Conservation (phyloP, 2,113 vertebrate species). For the Solea senegalensis region DNA sequence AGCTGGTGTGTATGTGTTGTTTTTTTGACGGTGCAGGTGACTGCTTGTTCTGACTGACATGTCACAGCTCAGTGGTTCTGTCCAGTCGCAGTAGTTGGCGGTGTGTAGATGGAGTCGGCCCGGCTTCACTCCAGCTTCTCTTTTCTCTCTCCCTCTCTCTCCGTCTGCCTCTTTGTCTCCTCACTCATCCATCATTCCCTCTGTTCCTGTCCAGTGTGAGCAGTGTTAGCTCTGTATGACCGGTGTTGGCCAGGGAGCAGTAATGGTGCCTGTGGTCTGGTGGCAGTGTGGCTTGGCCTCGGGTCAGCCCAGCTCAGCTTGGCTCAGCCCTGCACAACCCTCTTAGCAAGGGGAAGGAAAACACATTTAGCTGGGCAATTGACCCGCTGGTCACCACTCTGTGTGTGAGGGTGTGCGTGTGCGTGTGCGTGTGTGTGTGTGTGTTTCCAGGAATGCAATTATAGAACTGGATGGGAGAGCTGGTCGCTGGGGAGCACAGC, state of each 20-base stretch:
- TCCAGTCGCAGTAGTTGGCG: constrained; percentile 16
- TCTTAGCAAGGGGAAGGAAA: constrained; percentile 73
- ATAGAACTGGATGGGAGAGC: constrained; percentile 86
- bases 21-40: constrained; percentile 1
- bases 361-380: constrained; percentile 81
- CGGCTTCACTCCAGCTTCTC: neutral
- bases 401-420: constrained; percentile 24
- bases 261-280: constrained; percentile 52
- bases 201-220: constrained; percentile 25
- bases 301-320: constrained; percentile 53
- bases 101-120: neutral
- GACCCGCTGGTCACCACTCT: constrained; percentile 62
- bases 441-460: constrained; percentile 88
- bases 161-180: constrained; percentile 29
- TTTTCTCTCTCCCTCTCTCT: constrained; percentile 13
- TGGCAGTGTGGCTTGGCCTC: constrained; percentile 30
- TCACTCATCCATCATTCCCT: constrained; percentile 54
- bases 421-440: constrained; percentile 25
- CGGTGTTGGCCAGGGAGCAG: constrained; percentile 30
- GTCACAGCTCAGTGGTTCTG: neutral
- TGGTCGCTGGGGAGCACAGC: constrained; percentile 74
- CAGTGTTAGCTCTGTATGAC: constrained; percentile 17
- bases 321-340: constrained; percentile 44
- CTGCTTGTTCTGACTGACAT: constrained; percentile 2
- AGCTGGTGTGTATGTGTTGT: neutral